A percentile compares a stretch with the other conserved stretches of the same genome.
These are phyloP conservation scores for Ancistrus triradiatus DNA, from an alignment of 2,113 vertebrate genomes.

Conservation along the genomic window DNA sequence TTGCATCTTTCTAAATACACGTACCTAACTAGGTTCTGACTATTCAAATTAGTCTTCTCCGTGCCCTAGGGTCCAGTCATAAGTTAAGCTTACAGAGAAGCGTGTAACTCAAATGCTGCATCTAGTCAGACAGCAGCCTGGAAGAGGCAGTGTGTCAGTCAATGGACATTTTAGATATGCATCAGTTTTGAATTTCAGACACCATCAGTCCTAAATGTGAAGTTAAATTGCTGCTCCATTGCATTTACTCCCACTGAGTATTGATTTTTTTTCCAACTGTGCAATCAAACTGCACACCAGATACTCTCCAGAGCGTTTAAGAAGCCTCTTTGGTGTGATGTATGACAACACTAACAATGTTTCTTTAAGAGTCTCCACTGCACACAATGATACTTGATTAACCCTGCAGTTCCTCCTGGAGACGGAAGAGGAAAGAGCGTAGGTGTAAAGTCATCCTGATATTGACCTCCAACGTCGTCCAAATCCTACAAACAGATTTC, in stretches of 20 bases:
- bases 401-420: conserved; percentile 2
- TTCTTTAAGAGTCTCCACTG: conserved; percentile 31
- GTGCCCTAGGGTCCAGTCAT: not conserved
- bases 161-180: conserved; percentile 44
- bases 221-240: no score
- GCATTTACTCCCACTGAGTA: no score
- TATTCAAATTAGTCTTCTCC: not conserved
- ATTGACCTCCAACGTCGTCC: not conserved
- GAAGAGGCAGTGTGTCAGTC: conserved; percentile 63
- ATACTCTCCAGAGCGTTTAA: conserved; percentile 42
- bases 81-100: conserved; percentile 1
- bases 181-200: not conserved
- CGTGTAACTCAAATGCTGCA: not conserved
- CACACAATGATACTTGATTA: conserved; percentile 4
- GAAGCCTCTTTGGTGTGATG: conserved; percentile 36
- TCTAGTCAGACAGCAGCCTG: conserved; percentile 4
- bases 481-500: conserved; percentile 1
- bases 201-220: no score
- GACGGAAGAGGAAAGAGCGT: not conserved
- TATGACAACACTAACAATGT: conserved; percentile 47
- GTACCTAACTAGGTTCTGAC: conserved; percentile 1
- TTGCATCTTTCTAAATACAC: not conserved
- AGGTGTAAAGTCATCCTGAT: not conserved
- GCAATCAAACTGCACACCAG: not conserved
- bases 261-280: conserved; percentile 6